Percentiles rank a stretch among this genome's conserved stretches.
phyloP scores from a whole-genome alignment of 2,888 invertebrate genomes.

The Tenthredo distinguenda region DNA sequence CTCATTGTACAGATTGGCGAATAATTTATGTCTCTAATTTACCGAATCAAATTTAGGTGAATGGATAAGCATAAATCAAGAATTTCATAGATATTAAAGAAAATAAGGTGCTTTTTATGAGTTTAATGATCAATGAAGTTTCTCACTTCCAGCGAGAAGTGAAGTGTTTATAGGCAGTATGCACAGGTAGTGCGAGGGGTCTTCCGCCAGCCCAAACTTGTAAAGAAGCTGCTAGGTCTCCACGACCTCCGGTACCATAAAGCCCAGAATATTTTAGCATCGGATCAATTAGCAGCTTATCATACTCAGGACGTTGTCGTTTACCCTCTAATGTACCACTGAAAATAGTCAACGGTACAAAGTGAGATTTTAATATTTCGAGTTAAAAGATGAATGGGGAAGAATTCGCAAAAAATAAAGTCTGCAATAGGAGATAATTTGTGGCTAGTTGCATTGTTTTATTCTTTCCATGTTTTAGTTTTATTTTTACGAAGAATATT shows the following conservation, averaged over 20 bases:
- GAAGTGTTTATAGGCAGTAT: conserved; percentile 95
- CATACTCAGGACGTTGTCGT: conserved; percentile 91
- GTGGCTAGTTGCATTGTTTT: not conserved
- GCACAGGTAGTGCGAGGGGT: conserved; percentile 91
- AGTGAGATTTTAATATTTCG: not conserved
- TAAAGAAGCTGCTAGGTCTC: conserved; percentile 93
- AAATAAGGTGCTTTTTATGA: not conserved
- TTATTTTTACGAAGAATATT: conserved; percentile 17
- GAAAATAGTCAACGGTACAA: conserved; percentile 61
- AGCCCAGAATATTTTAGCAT: conserved; percentile 94
- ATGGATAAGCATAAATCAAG: not conserved
- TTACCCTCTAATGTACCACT: conserved; percentile 97
- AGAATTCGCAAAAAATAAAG: not conserved
- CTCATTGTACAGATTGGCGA: not conserved
- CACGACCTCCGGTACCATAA: conserved; percentile 85
- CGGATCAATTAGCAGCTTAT: conserved; percentile 92
- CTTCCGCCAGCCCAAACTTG: conserved; percentile 91
- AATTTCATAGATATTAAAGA: not conserved
- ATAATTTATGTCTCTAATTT: not conserved
- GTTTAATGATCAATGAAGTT: not conserved
- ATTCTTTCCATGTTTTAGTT: not conserved
- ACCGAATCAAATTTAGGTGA: not conserved
- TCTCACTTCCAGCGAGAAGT: conserved; percentile 95
- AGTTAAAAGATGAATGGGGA: not conserved
- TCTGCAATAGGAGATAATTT: not conserved